These are phyloP conservation scores for Noctua fimbriata DNA, from an alignment of 2,888 invertebrate genomes.

Conservation along the genomic window DNA sequence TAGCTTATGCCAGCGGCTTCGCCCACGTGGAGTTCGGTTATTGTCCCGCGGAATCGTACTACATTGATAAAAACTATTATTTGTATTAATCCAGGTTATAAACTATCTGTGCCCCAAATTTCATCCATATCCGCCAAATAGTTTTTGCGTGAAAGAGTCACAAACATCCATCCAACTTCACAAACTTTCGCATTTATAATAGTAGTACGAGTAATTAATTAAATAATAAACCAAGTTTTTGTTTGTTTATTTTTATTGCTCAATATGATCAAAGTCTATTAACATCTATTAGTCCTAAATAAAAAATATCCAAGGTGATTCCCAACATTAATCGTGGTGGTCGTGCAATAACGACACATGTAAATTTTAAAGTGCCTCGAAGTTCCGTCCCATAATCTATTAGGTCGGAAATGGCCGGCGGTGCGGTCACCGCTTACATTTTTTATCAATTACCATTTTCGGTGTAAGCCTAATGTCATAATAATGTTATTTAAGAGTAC, in stretches of 20 bases:
- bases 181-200: too few species aligned
- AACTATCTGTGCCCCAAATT: too few species aligned
- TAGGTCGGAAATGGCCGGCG: constrained; percentile 59
- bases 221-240: too few species aligned
- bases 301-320: constrained; percentile 1
- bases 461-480: constrained; percentile 62
- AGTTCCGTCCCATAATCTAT: constrained; percentile 69
- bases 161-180: too few species aligned
- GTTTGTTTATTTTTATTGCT: not conserved
- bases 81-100: too few species aligned
- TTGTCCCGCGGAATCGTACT: too few species aligned
- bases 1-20: too few species aligned
- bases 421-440: constrained; percentile 53
- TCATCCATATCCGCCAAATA: too few species aligned
- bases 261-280: not conserved
- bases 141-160: too few species aligned
- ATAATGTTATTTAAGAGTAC: constrained; percentile 44
- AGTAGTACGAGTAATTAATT: too few species aligned
- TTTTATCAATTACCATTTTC: constrained; percentile 73
- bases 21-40: too few species aligned
- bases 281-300: not conserved
- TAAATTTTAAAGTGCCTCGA: constrained; percentile 71
- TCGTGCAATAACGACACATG: constrained; percentile 59
- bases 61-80: too few species aligned
- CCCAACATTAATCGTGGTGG: constrained; percentile 16